These are phyloP conservation scores for Sturmia bella DNA, from an alignment of 2,888 invertebrate genomes.

Conservation along the genomic window DNA sequence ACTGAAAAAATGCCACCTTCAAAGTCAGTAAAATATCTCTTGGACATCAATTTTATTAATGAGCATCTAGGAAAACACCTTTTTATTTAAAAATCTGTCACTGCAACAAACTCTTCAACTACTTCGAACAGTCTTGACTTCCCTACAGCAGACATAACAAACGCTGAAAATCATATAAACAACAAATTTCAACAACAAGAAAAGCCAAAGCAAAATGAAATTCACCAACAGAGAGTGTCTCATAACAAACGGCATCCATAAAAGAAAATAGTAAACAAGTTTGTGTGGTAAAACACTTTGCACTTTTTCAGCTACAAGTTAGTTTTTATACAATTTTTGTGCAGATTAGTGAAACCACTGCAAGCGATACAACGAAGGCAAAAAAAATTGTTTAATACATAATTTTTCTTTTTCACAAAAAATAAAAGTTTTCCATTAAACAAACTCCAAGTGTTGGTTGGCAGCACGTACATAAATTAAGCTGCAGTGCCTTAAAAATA, in stretches of 20 bases:
- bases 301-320: constrained; percentile 61
- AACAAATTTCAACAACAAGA: constrained; percentile 49
- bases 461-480: constrained; percentile 1
- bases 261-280: constrained; percentile 47
- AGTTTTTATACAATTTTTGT: constrained; percentile 68
- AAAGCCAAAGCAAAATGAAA: constrained; percentile 27
- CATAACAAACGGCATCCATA: constrained; percentile 23
- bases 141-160: constrained; percentile 25
- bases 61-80: too few species aligned
- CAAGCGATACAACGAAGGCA: constrained; percentile 48
- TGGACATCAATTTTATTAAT: too few species aligned
- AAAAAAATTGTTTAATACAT: neutral
- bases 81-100: too few species aligned
- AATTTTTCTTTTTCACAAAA: neutral
- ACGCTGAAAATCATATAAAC: constrained; percentile 41
- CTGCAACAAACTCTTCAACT: neutral
- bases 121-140: neutral
- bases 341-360: constrained; percentile 51
- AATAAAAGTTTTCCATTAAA: neutral
- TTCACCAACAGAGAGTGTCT: constrained; percentile 41
- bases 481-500: constrained; percentile 48
- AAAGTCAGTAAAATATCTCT: too few species aligned
- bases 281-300: constrained; percentile 56
- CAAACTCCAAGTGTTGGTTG: neutral
- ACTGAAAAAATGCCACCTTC: too few species aligned